phyloP scores from a whole-genome alignment of 2,113 vertebrate species.

The Brachyhypopomus gauderio region DNA sequence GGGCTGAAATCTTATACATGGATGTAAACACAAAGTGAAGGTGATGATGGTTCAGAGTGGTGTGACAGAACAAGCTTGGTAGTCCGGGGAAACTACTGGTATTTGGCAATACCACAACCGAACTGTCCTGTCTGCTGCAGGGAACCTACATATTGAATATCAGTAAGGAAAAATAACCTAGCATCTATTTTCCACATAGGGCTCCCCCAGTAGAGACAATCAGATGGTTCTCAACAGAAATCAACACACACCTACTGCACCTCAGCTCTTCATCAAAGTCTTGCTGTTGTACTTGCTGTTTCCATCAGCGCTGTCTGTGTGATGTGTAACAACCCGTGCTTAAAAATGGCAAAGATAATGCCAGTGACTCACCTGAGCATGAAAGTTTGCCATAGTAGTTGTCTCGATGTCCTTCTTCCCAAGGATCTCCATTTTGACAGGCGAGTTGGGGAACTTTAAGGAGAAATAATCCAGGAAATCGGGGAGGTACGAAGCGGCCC shows the following conservation, averaged over 20 bases:
- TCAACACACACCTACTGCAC: not conserved
- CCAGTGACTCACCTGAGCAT: slow-evolving; percentile 89
- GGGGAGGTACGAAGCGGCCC: slow-evolving; percentile 92
- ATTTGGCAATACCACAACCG: slow-evolving; percentile 5
- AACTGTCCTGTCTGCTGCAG: not conserved
- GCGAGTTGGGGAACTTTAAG: slow-evolving; percentile 91
- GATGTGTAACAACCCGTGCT: not conserved
- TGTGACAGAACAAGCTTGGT: not conserved
- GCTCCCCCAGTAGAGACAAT: not conserved
- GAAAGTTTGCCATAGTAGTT: slow-evolving; percentile 97
- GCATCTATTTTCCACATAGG: not conserved
- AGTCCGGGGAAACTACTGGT: slow-evolving; percentile 9
- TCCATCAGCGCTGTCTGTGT: not conserved
- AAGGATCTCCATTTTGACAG: slow-evolving; percentile 99
- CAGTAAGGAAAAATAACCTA: slow-evolving; percentile 15
- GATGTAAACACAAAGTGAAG: slow-evolving; percentile 23
- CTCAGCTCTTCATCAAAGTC: not conserved
- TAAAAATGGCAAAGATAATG: not conserved
- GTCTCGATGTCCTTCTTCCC: slow-evolving; percentile 99
- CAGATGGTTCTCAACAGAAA: not conserved
- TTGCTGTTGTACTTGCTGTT: not conserved
- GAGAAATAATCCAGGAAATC: slow-evolving; percentile 99
- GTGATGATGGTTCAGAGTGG: not conserved
- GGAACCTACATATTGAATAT: not conserved
- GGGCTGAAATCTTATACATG: not conserved